phyloP scores from a whole-genome alignment of 2,888 invertebrate species.

The Cephus spinipes region DNA sequence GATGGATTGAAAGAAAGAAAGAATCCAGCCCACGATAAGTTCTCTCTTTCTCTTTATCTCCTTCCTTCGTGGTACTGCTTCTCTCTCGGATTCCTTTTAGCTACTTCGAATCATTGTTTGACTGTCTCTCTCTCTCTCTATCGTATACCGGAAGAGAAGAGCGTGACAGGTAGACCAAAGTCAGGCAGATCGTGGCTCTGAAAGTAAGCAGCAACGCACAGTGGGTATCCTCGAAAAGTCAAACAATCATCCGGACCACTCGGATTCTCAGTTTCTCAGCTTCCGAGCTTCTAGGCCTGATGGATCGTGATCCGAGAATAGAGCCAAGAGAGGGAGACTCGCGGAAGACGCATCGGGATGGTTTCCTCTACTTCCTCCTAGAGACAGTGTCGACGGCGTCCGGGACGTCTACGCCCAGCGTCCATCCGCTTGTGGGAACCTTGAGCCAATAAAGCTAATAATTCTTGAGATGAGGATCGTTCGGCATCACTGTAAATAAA shows the following conservation, averaged over 20 bases:
- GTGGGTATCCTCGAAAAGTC: slow-evolving; percentile 1
- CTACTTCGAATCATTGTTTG: background rate
- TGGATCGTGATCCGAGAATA: slow-evolving; percentile 2
- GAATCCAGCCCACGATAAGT: background rate
- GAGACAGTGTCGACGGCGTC: background rate
- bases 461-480: background rate
- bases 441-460: background rate
- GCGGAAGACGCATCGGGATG: background rate
- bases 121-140: slow-evolving; percentile 22
- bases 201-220: background rate
- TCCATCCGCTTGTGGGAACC: background rate
- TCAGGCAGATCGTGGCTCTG: background rate
- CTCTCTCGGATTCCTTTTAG: background rate
- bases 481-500: background rate
- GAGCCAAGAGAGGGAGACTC: slow-evolving; percentile 5
- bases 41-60: background rate
- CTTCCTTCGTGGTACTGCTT: background rate
- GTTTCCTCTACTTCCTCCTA: background rate
- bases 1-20: background rate
- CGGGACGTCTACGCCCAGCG: background rate
- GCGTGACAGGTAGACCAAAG: background rate
- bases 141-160: background rate
- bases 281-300: background rate
- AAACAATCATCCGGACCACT: slow-evolving; percentile 3
- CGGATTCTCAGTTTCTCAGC: background rate